Base-by-base conservation (phyloP, 2,797 vertebrate species). In the Microchirus variegatus region DNA sequence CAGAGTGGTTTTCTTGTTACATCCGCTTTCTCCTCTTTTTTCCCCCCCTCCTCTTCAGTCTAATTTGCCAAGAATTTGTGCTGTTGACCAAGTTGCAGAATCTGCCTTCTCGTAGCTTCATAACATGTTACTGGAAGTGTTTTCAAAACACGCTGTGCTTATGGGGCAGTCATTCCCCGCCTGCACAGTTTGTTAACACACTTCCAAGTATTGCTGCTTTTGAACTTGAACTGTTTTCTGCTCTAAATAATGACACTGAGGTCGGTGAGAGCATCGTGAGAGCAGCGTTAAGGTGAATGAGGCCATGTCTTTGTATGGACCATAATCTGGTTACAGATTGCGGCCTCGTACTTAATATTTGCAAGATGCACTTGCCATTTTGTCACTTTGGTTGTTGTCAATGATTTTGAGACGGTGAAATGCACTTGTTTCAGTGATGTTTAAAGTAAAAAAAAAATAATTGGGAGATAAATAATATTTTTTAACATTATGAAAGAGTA, bases 31-130 rank as follows among this genome's bases (percentile, higher is more conserved):
- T 69, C 36, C 31, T 70, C 46, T 35, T 59, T 45, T 45, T n/a
- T n/a, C n/a, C n/a, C n/a, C 56, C 40, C 52, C 55, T 38, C n/a
- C 31, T 43, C 49, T 35, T 37, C 17, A 14, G 16, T 40, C 9
- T 66, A 10, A 51, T 68, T 63, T 57, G 36, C 66, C 53, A 51
- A 68, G 26, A 64, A 58, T 37, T 58, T 63, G 55, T 69, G 75
- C 73, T 68, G 66, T 59, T 71, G 55, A 71, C 73, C 75, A 63
- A 70, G 70, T 82, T 70, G 60, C 63, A 59, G 46, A 67, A 74
- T 54, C 53, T 54, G 56, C 70, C 69, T 78, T 62, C 50, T 78
- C 48, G 38, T 72, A 77, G 71, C 73, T 75, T 83, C 38, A 58
- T 36, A 17, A 62, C 69, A 70, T 59, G 18, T 59, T 59, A 49